These are phyloP conservation scores for western clawed frog (Xenopus tropicalis) DNA, from an alignment of 2,113 vertebrate genomes.

Conservation along the genomic window DNA sequence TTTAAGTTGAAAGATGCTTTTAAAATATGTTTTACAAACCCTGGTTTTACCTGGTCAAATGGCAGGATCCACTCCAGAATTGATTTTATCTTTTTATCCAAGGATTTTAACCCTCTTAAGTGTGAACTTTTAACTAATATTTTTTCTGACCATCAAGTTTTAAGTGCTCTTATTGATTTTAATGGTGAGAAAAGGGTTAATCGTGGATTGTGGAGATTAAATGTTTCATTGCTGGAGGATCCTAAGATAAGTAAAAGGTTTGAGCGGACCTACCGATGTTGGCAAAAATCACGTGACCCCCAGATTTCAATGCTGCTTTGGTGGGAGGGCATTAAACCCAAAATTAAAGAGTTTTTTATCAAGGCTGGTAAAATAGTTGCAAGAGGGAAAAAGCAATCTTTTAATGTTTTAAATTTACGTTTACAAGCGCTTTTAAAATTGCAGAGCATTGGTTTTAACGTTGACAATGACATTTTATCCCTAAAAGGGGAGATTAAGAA, in stretches of 20 bases:
- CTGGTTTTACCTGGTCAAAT: background rate
- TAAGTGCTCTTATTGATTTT: too few relatives aligned
- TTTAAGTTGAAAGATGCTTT: too few relatives aligned
- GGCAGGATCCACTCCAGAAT: background rate
- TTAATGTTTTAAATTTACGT: too few relatives aligned
- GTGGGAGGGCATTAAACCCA: background rate
- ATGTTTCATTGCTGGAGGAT: too few relatives aligned
- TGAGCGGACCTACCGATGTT: too few relatives aligned
- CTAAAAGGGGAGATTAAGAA: background rate
- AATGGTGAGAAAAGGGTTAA: too few relatives aligned
- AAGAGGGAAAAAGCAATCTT: background rate
- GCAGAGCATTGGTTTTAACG: background rate
- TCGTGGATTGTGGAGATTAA: too few relatives aligned
- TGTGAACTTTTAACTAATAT: too few relatives aligned
- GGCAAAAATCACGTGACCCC: too few relatives aligned
- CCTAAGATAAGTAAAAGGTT: too few relatives aligned
- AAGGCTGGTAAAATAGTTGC: background rate
- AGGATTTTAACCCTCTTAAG: too few relatives aligned
- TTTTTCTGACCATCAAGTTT: too few relatives aligned
- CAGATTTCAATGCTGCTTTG: background rate
- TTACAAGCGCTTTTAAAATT: background rate
- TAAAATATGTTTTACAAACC: background rate
- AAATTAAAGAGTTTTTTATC: constrained; percentile 3
- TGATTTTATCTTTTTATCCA: background rate
- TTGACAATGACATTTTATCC: background rate